Base-by-base conservation (phyloP, 2,113 vertebrate genomes). In the Halichoeres trimaculatus region DNA sequence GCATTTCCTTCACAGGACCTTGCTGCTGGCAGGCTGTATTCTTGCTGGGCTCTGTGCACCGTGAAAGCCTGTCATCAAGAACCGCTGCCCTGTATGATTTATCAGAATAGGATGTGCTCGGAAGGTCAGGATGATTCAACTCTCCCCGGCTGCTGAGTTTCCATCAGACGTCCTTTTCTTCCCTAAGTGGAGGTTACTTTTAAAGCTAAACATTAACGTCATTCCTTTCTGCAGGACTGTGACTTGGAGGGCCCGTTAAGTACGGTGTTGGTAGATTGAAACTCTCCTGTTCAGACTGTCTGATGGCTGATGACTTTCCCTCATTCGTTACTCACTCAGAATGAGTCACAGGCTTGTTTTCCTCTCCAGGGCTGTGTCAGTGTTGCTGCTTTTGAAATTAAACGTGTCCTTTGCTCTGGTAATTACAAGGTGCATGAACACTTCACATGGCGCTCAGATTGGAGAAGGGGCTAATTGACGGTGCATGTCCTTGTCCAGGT, bases 1-100 rank as follows among this genome's bases (percentile, higher is more conserved):
- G 69, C 50, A 60, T 87, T 91, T 89, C 88, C 85, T 89, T 81
- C 74, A 76, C n/a, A 61, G 76, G 89, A 87, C 90, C 91, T 91
- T 88, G 91, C 78, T 66, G 23, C 41, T 83, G 85, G 84, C 87
- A 78, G 80, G 53, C 70, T 66, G 65, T 54, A 47, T 73, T 78
- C 17, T 34, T 60, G 72, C 35, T 10, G 38, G 57, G 53, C 82
- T 61, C 69, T 36, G 30, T 58, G 70, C 65, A 57, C 68, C 45
- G 10, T 81, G 74, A 87, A 88, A 85, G 83, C 74, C 78, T 85
- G 87, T 89, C 89, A 86, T 87, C 87, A 78, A 75, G 66, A 76
- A 41, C 70, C 38, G 19, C 72, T 61, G 65, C 57, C 68, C 72
- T 36, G 48, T 57, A 70, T 78, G 79, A 90, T 92, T 90, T 87